Evolutionary conservation across 1,140 invertebrate species (phyloP).

Genomic region (Musca vetustissima): DNA sequence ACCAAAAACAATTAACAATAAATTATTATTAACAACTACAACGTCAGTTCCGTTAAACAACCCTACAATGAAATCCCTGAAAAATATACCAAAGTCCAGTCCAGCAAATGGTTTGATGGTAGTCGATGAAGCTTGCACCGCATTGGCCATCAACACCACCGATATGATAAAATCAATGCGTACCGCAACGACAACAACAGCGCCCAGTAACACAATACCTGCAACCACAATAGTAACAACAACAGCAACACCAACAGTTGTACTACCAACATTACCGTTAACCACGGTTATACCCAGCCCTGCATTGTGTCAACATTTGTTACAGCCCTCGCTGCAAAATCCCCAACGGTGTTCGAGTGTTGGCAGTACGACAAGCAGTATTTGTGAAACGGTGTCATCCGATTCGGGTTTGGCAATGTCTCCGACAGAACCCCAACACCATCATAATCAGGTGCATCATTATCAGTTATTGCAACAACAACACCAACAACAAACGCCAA

Average conservation of each 20-base stretch:
- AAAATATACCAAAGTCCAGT: no score
- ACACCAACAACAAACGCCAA: not conserved
- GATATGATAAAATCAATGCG: constrained; percentile 12
- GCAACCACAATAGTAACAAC: constrained; percentile 9
- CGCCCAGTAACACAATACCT: not conserved
- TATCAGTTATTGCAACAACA: constrained; percentile 14
- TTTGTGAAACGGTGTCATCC: constrained; percentile 47
- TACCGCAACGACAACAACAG: constrained; percentile 12
- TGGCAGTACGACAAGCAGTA: constrained; percentile 49
- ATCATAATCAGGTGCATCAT: no score
- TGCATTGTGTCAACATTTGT: constrained; percentile 34
- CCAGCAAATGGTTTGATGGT: no score
- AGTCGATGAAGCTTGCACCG: no score
- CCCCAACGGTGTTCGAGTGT: constrained; percentile 50
- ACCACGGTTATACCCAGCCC: not conserved
- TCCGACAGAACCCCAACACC: constrained; percentile 21
- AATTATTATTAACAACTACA: constrained; percentile 17
- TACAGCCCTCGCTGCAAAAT: constrained; percentile 30
- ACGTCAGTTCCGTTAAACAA: not conserved
- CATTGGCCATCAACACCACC: not conserved
- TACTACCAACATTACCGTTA: not conserved
- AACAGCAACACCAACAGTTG: constrained; percentile 12
- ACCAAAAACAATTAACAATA: not conserved
- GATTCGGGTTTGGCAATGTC: constrained; percentile 34
- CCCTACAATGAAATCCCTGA: no score